phyloP scores from a whole-genome alignment of 2,888 invertebrate genomes.

The Blastobasis adustella region DNA sequence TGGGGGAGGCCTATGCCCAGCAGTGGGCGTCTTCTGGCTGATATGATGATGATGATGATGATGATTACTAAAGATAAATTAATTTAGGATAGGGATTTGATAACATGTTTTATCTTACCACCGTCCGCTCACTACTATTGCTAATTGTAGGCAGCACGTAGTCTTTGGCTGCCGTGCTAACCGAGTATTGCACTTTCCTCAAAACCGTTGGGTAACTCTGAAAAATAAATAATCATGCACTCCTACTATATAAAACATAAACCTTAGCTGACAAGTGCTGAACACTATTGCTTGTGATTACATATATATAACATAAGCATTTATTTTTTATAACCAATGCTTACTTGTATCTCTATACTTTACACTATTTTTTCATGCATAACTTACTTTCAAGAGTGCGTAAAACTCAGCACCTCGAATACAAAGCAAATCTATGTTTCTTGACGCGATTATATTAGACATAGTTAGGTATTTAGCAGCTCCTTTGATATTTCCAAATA shows the following conservation, averaged over 20 bases:
- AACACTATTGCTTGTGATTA: neutral
- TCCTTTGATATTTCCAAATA: conserved; percentile 66
- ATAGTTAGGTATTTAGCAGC: conserved; percentile 49
- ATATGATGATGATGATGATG: too few species aligned
- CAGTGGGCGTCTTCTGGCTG: too few species aligned
- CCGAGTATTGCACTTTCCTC: conserved; percentile 52
- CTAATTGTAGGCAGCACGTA: conserved; percentile 60
- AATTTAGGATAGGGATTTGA: too few species aligned
- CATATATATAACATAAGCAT: neutral
- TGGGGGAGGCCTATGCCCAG: too few species aligned
- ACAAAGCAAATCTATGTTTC: conserved; percentile 63
- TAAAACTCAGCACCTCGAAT: conserved; percentile 65
- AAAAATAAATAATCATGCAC: conserved; percentile 14
- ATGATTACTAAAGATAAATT: too few species aligned
- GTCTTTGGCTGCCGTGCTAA: conserved; percentile 53
- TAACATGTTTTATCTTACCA: conserved; percentile 24
- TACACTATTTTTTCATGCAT: neutral
- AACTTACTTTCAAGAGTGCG: conserved; percentile 52
- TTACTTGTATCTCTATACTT: neutral
- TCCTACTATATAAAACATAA: neutral
- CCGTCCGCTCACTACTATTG: conserved; percentile 33
- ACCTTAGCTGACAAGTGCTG: too few species aligned
- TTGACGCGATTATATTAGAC: conserved; percentile 61
- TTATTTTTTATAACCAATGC: neutral
- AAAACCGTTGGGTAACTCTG: conserved; percentile 66